phyloP scores from a whole-genome alignment of 1,140 invertebrate genomes.

The Propsilocerus akamusi region DNA sequence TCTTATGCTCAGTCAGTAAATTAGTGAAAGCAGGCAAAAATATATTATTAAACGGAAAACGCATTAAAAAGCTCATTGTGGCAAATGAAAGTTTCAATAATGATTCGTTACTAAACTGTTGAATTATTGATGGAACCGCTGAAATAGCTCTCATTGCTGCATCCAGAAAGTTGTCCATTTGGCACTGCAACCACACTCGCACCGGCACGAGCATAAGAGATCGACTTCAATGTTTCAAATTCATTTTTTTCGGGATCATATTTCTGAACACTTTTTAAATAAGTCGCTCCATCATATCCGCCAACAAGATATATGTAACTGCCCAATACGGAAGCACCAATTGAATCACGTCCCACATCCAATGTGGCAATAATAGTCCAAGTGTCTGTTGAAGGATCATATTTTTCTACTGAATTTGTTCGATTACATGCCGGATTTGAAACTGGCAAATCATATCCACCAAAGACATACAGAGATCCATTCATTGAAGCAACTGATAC shows the following conservation, averaged over 20 bases:
- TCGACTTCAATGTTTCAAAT: constrained; percentile 57
- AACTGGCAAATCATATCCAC: constrained; percentile 75
- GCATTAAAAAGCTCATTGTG: no score
- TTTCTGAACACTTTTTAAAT: constrained; percentile 77
- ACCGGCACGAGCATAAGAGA: constrained; percentile 64
- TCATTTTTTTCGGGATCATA: constrained; percentile 81
- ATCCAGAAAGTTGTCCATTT: constrained; percentile 19
- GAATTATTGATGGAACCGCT: no score
- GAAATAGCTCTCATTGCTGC: constrained; percentile 15
- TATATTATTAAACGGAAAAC: no score
- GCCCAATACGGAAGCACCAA: constrained; percentile 78
- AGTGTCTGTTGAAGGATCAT: constrained; percentile 53
- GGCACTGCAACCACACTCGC: constrained; percentile 63
- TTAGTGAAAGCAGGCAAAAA: no score
- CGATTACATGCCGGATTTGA: constrained; percentile 64
- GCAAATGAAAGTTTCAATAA: no score
- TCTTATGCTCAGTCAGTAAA: no score
- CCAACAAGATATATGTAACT: constrained; percentile 79
- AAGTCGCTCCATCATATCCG: constrained; percentile 89
- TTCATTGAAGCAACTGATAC: constrained; percentile 61
- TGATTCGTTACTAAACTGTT: no score
- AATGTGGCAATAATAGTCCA: constrained; percentile 75
- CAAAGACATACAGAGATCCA: constrained; percentile 68
- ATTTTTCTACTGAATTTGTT: constrained; percentile 86
- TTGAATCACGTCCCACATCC: constrained; percentile 70